Evolutionary conservation across 1,140 invertebrate species (phyloP), one percentile per base, ranked within the genome.

Genomic region (Coptotermes formosanus): DNA sequence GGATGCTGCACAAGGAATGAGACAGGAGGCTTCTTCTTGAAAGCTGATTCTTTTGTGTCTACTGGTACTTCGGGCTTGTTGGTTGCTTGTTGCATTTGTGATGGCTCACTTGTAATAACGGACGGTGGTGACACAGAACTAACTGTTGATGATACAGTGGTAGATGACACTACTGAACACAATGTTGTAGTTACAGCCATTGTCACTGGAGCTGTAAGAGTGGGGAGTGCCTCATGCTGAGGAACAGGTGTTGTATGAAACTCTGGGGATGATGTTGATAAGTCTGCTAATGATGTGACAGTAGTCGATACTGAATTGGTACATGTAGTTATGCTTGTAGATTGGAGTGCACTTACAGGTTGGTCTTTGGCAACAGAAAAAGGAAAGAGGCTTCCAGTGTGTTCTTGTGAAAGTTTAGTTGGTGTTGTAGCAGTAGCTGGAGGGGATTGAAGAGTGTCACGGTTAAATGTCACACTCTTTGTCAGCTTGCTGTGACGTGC

Each of bases 391-490:
- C 38, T 43, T 23, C 38, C 11, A 14, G 82, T n/a, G 19, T 7
- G 38, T 23, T 82, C 44, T 19, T 43, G 82, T 9, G 38, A 11
- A 23, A 43, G 38, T 3, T 43, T 43, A 43, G 19, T 25, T 82
- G 87, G 44, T 82, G 85, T 55, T 59, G 87, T 64, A 55, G 86
- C 75, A 30, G 87, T 87, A n/a, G 88, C 87, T 25, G 96, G 95
- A 84, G 96, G 95, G 88, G 95, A 96, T 87, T 95, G 95, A 89
- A 97, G 92, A 86, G 96, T 97, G 90, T 96, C 95, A 87, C 96
- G 92, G 90, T 97, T 96, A 91, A 97, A 97, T 85, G 96, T 97
- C 84, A 97, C 96, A 91, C 96, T 97, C 92, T 97, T 97, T 64
- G 95, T 94, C 89, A 97, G 94, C 90, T 97, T 97, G 86, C 95